phyloP scores from a whole-genome alignment of 2,888 invertebrate genomes.

The Phyto melanocephala region DNA sequence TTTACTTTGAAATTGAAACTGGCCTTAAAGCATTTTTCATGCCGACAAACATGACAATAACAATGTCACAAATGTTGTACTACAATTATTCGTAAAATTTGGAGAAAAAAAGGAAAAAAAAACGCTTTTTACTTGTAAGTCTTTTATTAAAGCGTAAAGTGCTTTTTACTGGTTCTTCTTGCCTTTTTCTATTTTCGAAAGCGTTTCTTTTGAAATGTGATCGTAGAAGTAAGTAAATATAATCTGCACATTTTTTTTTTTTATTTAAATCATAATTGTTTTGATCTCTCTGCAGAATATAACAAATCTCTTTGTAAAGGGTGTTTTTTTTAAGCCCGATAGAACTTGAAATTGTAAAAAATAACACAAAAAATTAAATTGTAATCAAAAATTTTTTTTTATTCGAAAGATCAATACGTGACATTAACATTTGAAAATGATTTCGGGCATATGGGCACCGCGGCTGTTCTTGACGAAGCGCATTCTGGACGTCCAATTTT shows the following conservation, averaged over 20 bases:
- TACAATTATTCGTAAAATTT: conserved; percentile 32
- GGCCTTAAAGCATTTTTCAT: conserved; percentile 53
- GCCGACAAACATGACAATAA: conserved; percentile 60
- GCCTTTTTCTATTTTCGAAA: not conserved
- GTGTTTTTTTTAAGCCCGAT: no score
- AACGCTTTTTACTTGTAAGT: conserved; percentile 2
- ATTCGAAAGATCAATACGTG: no score
- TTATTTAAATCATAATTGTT: conserved; percentile 6
- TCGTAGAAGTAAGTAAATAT: conserved; percentile 2
- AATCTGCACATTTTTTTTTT: conserved; percentile 13
- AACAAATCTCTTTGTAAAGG: no score
- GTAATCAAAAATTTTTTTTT: no score
- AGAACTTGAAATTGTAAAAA: no score
- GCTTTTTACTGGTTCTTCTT: not conserved
- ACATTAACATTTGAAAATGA: no score
- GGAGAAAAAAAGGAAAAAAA: not conserved
- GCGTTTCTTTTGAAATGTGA: conserved; percentile 39
- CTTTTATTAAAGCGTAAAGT: not conserved
- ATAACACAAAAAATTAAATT: no score
- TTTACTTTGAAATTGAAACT: conserved; percentile 59
- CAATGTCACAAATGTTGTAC: conserved; percentile 49
- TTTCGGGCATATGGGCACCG: no score
- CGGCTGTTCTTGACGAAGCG: no score
- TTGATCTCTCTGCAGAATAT: not conserved
- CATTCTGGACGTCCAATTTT: no score